Evolutionary conservation across 2,888 invertebrate genomes (phyloP), one percentile per base, ranked within the genome.

Genomic region (Synergus gifuensis): DNA sequence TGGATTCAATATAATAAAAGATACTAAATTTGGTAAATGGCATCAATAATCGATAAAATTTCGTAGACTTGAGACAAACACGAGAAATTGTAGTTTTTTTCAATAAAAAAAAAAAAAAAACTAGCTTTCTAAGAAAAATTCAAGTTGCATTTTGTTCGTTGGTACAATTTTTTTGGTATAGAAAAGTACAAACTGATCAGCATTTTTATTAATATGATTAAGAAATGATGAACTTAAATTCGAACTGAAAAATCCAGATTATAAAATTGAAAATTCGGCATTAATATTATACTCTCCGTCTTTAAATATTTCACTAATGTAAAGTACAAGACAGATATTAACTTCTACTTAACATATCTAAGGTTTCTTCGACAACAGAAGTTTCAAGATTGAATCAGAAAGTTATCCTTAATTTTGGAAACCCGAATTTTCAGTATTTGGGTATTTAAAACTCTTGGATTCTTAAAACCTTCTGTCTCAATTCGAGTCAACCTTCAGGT

Each of bases 311-410:
- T 16, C 49, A 16, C 36, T 49, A 73, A 54, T 73, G 46, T 69
- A 73, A 73, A 36, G n/a, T 73, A 73, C 9, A 14, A 73, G 69
- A 28, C 46, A 73, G 28, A 60, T 54, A 54, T 73, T 54, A 14
- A 36, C 9, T 73, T 54, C 36, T 73, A 49, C n/a, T 36, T 73
- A 54, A 54, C 16, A 36, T 36, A 36, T 73, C 36, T 73, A 54
- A 73, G 49, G 54, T 73, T 73, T 73, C 54, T 16, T 73, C 49
- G 66, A 66, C n/a, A 66, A 69, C 69, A 18, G 14, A 22, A 28
- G 11, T n/a, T 40, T n/a, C 22, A 46, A 46, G 46, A 46, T 69
- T 69, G 69, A 69, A 22, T 46, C 28, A 73, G 54, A 73, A 73
- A 28, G 36, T 22, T 40, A 36, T 4, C 22, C 16, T 73, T n/a